Evolutionary conservation across 1,140 invertebrate species (phyloP).

Genomic region (Hylyphantes graminicola): DNA sequence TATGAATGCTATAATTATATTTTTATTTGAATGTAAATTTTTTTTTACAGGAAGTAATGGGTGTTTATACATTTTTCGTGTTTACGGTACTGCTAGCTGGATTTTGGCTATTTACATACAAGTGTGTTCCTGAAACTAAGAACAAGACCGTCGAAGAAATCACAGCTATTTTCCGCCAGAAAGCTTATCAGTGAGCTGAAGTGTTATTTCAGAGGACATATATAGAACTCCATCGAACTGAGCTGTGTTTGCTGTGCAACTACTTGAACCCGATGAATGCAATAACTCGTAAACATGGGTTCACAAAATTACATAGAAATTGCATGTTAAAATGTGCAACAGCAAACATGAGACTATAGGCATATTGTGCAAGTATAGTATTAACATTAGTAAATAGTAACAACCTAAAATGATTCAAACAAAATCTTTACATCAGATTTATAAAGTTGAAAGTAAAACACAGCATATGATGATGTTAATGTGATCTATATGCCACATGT

Average conservation of each 20-base stretch:
- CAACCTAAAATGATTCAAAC: neutral
- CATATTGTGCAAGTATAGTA: conserved; percentile 1
- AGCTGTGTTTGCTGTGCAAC: conserved; percentile 16
- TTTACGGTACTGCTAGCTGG: conserved; percentile 69
- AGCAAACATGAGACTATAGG: conserved; percentile 18
- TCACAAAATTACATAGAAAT: conserved; percentile 10
- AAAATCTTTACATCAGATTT: neutral
- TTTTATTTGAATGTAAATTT: neutral
- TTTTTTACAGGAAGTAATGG: conserved; percentile 63
- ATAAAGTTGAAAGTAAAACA: neutral
- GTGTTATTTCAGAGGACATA: neutral
- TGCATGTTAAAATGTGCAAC: conserved; percentile 12
- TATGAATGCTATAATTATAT: no score
- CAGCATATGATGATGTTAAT: conserved; percentile 14
- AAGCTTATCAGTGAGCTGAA: conserved; percentile 62
- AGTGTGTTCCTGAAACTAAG: conserved; percentile 73
- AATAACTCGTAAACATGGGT: conserved; percentile 10
- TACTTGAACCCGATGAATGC: neutral
- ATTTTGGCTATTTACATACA: conserved; percentile 71
- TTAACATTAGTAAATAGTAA: conserved; percentile 23
- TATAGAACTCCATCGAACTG: conserved; percentile 2
- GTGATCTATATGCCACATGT: conserved; percentile 17
- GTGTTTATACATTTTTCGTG: conserved; percentile 71
- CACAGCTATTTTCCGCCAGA: conserved; percentile 64
- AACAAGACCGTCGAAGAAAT: conserved; percentile 71